Percentiles rank a stretch among this genome's conserved stretches.
Evolutionary conservation across 2,113 vertebrate species (phyloP).

Genomic region (Etheostoma cragini): DNA sequence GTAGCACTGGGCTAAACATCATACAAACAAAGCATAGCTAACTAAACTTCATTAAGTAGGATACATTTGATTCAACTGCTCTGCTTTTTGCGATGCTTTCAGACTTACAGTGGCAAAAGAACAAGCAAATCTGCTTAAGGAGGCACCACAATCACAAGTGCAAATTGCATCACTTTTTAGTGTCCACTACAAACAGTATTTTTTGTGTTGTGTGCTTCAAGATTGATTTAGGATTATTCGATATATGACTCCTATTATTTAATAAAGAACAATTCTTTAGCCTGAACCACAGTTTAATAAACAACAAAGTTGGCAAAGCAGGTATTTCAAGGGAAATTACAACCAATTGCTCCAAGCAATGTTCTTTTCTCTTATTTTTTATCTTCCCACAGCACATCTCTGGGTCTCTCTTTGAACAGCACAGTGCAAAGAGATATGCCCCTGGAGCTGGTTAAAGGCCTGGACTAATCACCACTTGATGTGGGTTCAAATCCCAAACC

Average conservation of each 20-base stretch:
- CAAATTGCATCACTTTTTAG: neutral
- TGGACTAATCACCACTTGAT: conserved; percentile 46
- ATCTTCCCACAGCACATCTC: neutral
- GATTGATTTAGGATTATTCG: neutral
- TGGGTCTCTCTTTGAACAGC: neutral
- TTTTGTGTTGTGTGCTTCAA: no score
- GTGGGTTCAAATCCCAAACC: conserved; percentile 58
- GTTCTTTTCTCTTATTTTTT: neutral
- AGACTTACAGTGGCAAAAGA: neutral
- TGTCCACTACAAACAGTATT: no score
- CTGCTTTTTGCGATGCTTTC: neutral
- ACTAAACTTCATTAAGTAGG: neutral
- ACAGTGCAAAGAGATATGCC: neutral
- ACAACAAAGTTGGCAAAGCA: neutral
- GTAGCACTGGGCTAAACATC: neutral
- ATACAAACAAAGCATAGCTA: conserved; percentile 15
- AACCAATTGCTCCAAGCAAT: neutral
- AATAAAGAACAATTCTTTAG: conserved; percentile 1
- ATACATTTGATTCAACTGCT: neutral
- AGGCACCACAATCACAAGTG: neutral
- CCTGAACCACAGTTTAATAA: neutral
- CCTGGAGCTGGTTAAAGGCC: conserved; percentile 34
- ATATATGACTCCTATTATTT: neutral
- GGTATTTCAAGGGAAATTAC: conserved; percentile 31
- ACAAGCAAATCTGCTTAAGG: neutral